Base-by-base conservation (phyloP, 2,797 vertebrate species). In the Babyrousa celebensis region DNA sequence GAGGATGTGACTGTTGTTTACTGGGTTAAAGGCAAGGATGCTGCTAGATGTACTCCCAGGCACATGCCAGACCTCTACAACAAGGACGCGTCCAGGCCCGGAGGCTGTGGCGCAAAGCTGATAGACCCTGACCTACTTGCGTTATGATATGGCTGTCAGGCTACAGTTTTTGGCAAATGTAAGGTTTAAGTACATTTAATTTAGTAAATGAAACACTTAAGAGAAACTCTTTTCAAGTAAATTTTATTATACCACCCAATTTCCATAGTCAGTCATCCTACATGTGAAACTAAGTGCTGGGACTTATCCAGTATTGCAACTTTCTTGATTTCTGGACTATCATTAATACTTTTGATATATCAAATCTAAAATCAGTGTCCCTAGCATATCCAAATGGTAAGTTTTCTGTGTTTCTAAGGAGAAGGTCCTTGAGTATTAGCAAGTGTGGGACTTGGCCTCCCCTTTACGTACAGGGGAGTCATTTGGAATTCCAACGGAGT, bases 211-310 rank as follows among this genome's bases (percentile, higher is more conserved):
- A 84, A 80, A 62, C 16, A 63, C 17, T 43, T 54, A 56, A 58
- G 27, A 63, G 60, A 48, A 32, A n/a, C 1, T 85, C 1, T 85
- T 14, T 96, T 85, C 52, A 85, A 79, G 78, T 95, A 14, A 71
- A 83, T 14, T 1, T 1, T 86, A 8, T 91, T 29, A 27, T 54
- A 70, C 32, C 43, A 18, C 5, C 88, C 20, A 52, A 15, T 93
- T 43, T 72, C 71, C 27, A 58, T 18, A 52, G 17, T 78, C 18
- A 43, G 17, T 82, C 48, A 89, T 12, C 27, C 8, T 80, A 82
- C 87, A 74, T 17, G 12, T 3, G 78, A 56, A 91, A 68, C 6
- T 20, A 32, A 12, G 0, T 65, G 1, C 10, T 23, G 9, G 12
- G 8, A 12, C 10, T 65, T 25, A 43, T 21, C 12, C 36, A 23